Percentiles rank a stretch among this genome's conserved stretches.
Evolutionary conservation across 2,797 vertebrate genomes (phyloP).

Genomic region (Thripadectes ignobilis): DNA sequence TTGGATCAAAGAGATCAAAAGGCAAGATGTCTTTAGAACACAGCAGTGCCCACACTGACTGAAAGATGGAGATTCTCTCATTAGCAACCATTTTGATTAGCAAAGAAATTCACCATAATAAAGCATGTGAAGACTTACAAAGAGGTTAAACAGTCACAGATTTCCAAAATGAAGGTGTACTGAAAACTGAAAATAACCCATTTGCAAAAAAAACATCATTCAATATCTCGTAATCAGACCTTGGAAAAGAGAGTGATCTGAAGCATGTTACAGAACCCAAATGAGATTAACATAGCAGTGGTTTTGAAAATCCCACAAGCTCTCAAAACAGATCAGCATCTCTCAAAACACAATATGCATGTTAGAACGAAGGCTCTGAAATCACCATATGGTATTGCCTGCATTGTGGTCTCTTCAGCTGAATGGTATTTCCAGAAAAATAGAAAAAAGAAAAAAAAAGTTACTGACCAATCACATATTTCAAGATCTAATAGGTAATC

Average conservation of each 20-base stretch:
- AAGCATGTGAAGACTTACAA: background rate
- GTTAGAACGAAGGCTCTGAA: background rate
- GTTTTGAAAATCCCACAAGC: constrained; percentile 40
- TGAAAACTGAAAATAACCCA: background rate
- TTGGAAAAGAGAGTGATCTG: background rate
- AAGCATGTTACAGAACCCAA: background rate
- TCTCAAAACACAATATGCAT: background rate
- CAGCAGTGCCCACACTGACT: background rate
- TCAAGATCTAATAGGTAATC: background rate
- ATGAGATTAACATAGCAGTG: constrained; percentile 17
- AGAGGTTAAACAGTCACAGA: background rate
- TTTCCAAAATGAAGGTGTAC: background rate
- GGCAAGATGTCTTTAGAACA: background rate
- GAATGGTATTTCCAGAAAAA: constrained; percentile 2
- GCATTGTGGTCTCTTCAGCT: background rate
- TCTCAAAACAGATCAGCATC: constrained; percentile 21
- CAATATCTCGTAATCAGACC: background rate
- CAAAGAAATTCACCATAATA: background rate
- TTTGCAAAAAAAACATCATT: background rate
- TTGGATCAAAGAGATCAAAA: background rate
- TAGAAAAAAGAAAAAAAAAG: background rate
- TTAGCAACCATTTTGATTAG: background rate
- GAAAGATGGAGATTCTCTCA: background rate
- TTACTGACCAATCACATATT: background rate
- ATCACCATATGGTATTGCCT: background rate